Evolutionary conservation across 2,888 invertebrate species (phyloP).

Genomic region (Sphaeridia pumilis): DNA sequence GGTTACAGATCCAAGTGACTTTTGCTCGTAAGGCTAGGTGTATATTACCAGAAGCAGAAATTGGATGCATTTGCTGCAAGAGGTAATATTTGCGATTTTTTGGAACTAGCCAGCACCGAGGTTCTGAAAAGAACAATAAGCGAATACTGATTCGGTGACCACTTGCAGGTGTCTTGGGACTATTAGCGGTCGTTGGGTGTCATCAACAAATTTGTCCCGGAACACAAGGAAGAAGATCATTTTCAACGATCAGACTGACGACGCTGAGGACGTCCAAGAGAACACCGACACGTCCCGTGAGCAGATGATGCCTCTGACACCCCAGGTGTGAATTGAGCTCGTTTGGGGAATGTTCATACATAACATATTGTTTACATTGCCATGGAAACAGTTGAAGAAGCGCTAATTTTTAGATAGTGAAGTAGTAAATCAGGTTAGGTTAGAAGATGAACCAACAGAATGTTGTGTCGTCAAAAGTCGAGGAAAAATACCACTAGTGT

Average conservation of each 20-base stretch:
- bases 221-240: conserved; percentile 19
- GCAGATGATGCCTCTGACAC: conserved; percentile 29
- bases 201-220: conserved; percentile 19
- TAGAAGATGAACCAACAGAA: no score
- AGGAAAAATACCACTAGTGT: no score
- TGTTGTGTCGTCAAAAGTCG: no score
- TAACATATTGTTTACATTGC: no score
- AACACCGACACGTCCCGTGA: not conserved
- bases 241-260: conserved; percentile 21
- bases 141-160: not conserved
- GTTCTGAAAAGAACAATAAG: not conserved
- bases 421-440: no score
- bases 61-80: conserved; percentile 34
- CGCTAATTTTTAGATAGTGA: no score
- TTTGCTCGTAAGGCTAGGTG: no score
- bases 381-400: no score
- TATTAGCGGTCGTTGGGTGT: conserved; percentile 30
- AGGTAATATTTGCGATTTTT: conserved; percentile 18
- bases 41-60: conserved; percentile 19
- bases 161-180: conserved; percentile 25
- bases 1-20: no score
- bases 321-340: no score
- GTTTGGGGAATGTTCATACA: no score
- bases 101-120: not conserved
- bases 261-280: conserved; percentile 7